Base-by-base conservation (phyloP, 2,113 vertebrate species). In the Cathartes aura region DNA sequence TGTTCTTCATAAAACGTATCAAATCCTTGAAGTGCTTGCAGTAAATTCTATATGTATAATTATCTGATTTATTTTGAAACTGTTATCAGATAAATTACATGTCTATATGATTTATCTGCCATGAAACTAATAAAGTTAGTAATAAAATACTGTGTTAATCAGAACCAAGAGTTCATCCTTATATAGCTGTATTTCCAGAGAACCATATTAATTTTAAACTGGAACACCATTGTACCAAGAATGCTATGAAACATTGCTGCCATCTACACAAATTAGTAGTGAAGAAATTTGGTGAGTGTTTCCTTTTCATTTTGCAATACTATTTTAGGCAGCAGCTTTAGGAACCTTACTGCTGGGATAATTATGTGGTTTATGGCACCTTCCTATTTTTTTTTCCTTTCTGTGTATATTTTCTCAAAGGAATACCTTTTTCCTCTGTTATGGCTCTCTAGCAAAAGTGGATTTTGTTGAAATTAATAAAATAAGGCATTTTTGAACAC, bases 21-120 rank as follows among this genome's bases (percentile, higher is more conserved):
- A 72, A 81, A 78, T 76, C 34, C 9, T 79, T 38, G 32, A 93
- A 76, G 34, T 48, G 21, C 18, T 67, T 87, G 62, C 43, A 76
- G 50, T 90, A 81, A 94, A 90, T 78, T 95, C 73, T 58, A 16
- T n/a, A 36, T n/a, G 38, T 56, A 43, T 56, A 82, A 63, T 76
- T 71, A 83, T 58, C 34, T 87, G 32, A 87, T 82, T 92, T 52
- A 53, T 59, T 96, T 95, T 97, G 53, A 93, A 97, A 90, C 11
- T 47, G 19, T 63, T 91, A 66, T 30, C 16, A 9, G 71, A 60
- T 62, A 92, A 86, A n/a, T 80, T 58, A 38, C 47, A 85, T 27
- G 10, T 32, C 36, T 60, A 18, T 67, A 63, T 32, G 24, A 83
- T 83, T 83, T 32, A 50, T 52, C 47, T 66, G 21, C 22, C 23